These are phyloP conservation scores for Ptycholaimellus sp. DNA, from an alignment of 2,888 invertebrate genomes.

Conservation along the genomic window DNA sequence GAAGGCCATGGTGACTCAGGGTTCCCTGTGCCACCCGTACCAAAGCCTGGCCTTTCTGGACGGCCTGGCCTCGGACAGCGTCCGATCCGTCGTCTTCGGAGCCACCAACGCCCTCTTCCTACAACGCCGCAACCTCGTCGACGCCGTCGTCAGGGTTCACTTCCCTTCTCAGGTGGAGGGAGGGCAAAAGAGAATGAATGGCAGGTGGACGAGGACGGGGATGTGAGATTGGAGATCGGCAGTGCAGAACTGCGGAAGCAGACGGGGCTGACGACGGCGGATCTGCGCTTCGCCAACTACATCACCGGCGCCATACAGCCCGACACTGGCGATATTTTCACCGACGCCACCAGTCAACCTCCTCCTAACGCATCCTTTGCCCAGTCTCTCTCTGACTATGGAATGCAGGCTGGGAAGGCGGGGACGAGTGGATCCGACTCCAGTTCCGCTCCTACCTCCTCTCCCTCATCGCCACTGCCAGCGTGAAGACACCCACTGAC, in stretches of 20 bases:
- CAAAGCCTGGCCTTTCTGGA: slow-evolving; percentile 80
- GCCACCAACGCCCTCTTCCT: slow-evolving; percentile 96
- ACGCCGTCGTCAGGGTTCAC: slow-evolving; percentile 59
- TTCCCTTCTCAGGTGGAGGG: not conserved
- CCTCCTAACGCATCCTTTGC: too few relatives aligned
- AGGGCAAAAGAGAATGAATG: not conserved
- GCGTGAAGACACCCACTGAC: slow-evolving; percentile 9
- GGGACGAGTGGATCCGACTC: slow-evolving; percentile 81
- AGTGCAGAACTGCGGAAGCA: slow-evolving; percentile 55
- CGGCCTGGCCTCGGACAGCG: slow-evolving; percentile 57
- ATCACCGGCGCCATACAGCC: slow-evolving; percentile 40
- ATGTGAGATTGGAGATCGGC: slow-evolving; percentile 54
- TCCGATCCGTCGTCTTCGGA: slow-evolving; percentile 51
- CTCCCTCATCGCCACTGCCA: slow-evolving; percentile 25
- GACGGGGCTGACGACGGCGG: slow-evolving; percentile 70
- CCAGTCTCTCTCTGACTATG: too few relatives aligned
- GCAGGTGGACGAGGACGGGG: slow-evolving; percentile 39
- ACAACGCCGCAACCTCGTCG: slow-evolving; percentile 70
- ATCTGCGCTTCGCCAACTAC: slow-evolving; percentile 77
- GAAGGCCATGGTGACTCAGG: slow-evolving; percentile 32
- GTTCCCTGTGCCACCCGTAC: slow-evolving; percentile 79
- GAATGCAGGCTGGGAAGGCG: slow-evolving; percentile 51
- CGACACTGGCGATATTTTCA: slow-evolving; percentile 40
- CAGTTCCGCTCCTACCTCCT: slow-evolving; percentile 43
- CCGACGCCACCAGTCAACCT: slow-evolving; percentile 43